Evolutionary conservation across 2,888 invertebrate genomes (phyloP), one percentile per base, ranked within the genome.

Genomic region (Baronia brevicornis): DNA sequence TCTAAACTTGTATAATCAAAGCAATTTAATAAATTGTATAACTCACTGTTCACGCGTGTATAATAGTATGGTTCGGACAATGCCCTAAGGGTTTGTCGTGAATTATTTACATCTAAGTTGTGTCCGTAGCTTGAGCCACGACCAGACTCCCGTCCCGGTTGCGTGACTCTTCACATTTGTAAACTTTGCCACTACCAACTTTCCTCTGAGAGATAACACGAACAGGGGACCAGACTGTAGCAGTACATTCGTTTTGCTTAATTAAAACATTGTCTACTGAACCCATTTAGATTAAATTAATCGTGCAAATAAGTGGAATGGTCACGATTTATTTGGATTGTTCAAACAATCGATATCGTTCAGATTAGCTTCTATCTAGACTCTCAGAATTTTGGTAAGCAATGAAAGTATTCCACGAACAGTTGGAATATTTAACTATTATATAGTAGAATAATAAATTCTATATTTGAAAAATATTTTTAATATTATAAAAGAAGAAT

Each of bases 101-200:
- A 52, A 48, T 52, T 46, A 50, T 51, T 47, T 44, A 39, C 44
- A 41, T 41, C 45, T 39, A 40, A 36, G 40, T 44, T 37, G 29
- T 35, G 27, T 36, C 38, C 37, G 41, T 41, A 38, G 48, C 48
- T 36, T 40, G 32, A 27, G 41, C 44, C 30, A 27, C 35, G 42
- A 48, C 33, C 42, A 39, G 38, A 30, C 22, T 33, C 33, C 36
- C 29, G 21, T 32, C 32, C 33, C 9, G 35, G 44, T 78, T 60
- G 80, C 79, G 80, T 80, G 80, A 80, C 77, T 73, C 48, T 47
- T 55, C 62, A 63, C 75, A 77, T 80, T 79, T 72, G 74, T 77
- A 63, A 60, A 38, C 43, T 41, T 43, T 28, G 43, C 44, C 36
- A 52, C 52, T 48, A 46, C 44, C 54, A 57, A 58, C 55, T 58